Conservation (phyloP, 2,888 invertebrate species). For the Caenorhabditis sp. region DNA sequence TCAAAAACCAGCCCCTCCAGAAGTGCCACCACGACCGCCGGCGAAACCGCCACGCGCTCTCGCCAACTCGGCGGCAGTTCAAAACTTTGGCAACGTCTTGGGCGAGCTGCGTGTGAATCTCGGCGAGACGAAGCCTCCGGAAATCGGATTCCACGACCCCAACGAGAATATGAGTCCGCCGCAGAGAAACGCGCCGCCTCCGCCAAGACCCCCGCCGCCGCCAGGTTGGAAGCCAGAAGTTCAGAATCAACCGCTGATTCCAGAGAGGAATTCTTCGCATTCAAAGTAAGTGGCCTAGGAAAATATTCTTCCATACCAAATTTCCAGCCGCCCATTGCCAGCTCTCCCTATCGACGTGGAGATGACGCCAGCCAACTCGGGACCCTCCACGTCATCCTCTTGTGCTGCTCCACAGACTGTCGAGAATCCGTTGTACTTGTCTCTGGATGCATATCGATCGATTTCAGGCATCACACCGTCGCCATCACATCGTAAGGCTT, state of each 20-base stretch:
- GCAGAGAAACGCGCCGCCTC: constrained; percentile 35
- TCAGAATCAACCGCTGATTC: constrained; percentile 21
- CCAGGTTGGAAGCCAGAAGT: constrained; percentile 56
- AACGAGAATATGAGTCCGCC: constrained; percentile 38
- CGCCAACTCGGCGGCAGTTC: constrained; percentile 6
- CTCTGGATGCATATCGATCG: constrained; percentile 52
- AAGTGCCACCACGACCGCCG: constrained; percentile 51
- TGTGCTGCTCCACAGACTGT: constrained; percentile 11
- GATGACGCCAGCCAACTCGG: constrained; percentile 12
- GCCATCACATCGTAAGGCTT: constrained; percentile 16
- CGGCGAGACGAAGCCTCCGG: constrained; percentile 37
- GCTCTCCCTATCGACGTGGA: constrained; percentile 41
- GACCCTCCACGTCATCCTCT: constrained; percentile 20
- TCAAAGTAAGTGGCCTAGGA: constrained; percentile 24
- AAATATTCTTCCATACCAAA: too few relatives aligned
- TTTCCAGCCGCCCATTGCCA: constrained; percentile 43
- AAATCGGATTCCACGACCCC: constrained; percentile 27
- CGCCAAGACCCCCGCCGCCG: constrained; percentile 52
- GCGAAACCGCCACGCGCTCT: constrained; percentile 50
- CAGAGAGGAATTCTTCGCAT: constrained; percentile 37
- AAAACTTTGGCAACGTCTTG: constrained; percentile 50
- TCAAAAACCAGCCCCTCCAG: constrained; percentile 18
- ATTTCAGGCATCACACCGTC: constrained; percentile 47
- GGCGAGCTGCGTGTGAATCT: constrained; percentile 41
- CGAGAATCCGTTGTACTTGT: constrained; percentile 65